phyloP scores from a whole-genome alignment of 2,888 invertebrate species.

The Norana najaformis region DNA sequence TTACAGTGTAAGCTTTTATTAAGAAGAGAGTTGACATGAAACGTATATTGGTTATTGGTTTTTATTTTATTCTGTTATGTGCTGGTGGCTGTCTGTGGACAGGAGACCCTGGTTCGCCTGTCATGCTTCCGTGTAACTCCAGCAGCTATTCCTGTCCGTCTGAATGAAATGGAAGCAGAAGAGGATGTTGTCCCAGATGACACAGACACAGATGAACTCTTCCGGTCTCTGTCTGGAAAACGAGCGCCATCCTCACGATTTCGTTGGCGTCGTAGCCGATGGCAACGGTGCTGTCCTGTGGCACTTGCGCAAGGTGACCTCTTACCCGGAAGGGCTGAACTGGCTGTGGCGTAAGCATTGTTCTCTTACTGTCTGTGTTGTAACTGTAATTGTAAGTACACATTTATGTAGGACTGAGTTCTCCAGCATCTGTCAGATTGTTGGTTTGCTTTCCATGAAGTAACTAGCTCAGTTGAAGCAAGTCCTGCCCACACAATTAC shows the following conservation, averaged over 20 bases:
- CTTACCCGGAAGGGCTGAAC: slow-evolving; percentile 58
- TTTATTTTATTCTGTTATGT: background rate
- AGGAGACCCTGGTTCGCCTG: slow-evolving; percentile 58
- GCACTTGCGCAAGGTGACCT: slow-evolving; percentile 60
- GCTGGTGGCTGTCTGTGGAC: slow-evolving; percentile 25
- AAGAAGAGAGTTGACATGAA: background rate
- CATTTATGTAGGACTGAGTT: too few species aligned
- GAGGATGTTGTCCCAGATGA: slow-evolving; percentile 51
- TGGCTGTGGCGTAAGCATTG: slow-evolving; percentile 56
- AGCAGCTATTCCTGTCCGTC: slow-evolving; percentile 56
- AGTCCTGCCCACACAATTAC: too few species aligned
- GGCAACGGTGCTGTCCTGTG: slow-evolving; percentile 61
- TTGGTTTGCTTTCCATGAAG: too few species aligned
- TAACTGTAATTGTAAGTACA: background rate
- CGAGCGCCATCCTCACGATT: slow-evolving; percentile 58
- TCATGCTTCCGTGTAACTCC: slow-evolving; percentile 57
- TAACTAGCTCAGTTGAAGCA: too few species aligned
- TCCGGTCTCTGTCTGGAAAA: slow-evolving; percentile 55
- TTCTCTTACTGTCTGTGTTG: background rate
- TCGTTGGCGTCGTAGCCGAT: slow-evolving; percentile 59
- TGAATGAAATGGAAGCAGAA: slow-evolving; percentile 58
- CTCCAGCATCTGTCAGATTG: too few species aligned
- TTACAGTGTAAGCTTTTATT: background rate
- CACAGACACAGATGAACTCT: slow-evolving; percentile 50
- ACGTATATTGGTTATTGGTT: background rate